phyloP scores from a whole-genome alignment of 2,113 vertebrate genomes.

The Triplophysa tibetana region DNA sequence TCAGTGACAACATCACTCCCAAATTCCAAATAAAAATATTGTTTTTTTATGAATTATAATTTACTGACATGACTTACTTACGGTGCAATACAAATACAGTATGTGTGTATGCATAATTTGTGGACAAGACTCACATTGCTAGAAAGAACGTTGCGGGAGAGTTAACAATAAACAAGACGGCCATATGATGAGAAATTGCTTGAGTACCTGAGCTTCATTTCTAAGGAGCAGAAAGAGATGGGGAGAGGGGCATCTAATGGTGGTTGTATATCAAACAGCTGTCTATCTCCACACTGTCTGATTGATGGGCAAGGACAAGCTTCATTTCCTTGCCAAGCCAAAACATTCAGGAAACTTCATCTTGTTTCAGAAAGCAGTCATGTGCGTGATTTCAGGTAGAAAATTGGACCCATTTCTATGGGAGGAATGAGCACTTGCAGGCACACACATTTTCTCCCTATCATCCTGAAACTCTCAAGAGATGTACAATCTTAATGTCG shows the following conservation, averaged over 20 bases:
- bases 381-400: conserved; percentile 61
- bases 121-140: neutral
- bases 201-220: neutral
- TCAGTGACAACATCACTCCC: too few species aligned
- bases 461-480: conserved; percentile 41
- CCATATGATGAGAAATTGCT: conserved; percentile 5
- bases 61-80: too few species aligned
- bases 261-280: conserved; percentile 70
- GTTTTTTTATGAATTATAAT: too few species aligned
- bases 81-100: too few species aligned
- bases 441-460: neutral
- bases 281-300: conserved; percentile 68
- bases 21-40: too few species aligned
- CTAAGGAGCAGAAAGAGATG: neutral
- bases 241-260: conserved; percentile 60
- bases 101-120: too few species aligned
- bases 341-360: conserved; percentile 70
- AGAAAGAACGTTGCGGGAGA: neutral
- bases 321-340: conserved; percentile 73
- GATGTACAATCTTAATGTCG: neutral
- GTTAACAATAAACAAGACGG: neutral
- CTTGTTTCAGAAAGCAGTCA: conserved; percentile 70
- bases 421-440: conserved; percentile 58
- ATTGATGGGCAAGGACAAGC: conserved; percentile 75
- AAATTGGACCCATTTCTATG: conserved; percentile 71